Conservation (phyloP, 2,888 invertebrate species). For the Thyatira batis region DNA sequence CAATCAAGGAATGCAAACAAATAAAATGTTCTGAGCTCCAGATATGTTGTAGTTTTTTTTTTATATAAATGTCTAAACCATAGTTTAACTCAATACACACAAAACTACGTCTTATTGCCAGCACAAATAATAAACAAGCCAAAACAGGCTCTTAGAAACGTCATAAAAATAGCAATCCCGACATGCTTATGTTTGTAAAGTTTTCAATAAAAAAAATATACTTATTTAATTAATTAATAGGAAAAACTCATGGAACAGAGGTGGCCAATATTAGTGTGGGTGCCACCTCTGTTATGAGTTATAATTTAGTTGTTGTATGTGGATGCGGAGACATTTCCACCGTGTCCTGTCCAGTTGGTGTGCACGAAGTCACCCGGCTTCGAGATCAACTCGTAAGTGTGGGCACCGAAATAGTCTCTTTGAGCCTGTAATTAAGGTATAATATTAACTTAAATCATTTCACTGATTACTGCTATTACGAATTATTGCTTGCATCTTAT, state of each 20-base stretch:
- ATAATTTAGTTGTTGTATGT: conserved; percentile 84
- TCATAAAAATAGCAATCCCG: too few species aligned
- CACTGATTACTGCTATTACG: too few species aligned
- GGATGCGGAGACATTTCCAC: conserved; percentile 97
- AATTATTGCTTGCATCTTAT: too few species aligned
- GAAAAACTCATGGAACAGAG: not conserved
- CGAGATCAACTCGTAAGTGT: conserved; percentile 95
- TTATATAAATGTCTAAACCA: too few species aligned
- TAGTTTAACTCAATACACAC: too few species aligned
- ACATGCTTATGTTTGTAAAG: too few species aligned
- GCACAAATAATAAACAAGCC: too few species aligned
- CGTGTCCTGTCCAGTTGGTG: conserved; percentile 99
- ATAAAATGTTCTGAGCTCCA: not conserved
- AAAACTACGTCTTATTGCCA: too few species aligned
- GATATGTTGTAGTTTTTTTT: too few species aligned
- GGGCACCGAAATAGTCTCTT: conserved; percentile 99
- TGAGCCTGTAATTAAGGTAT: conserved; percentile 86
- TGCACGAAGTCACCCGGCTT: conserved; percentile 95
- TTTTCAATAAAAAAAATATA: too few species aligned
- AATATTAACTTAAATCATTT: not conserved
- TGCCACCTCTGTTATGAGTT: not conserved
- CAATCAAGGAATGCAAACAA: not conserved
- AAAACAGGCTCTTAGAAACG: too few species aligned
- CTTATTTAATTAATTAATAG: too few species aligned
- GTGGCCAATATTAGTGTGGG: not conserved